phyloP scores from a whole-genome alignment of 2,113 vertebrate species.

The Calyptommatus sinebrachiatus region DNA sequence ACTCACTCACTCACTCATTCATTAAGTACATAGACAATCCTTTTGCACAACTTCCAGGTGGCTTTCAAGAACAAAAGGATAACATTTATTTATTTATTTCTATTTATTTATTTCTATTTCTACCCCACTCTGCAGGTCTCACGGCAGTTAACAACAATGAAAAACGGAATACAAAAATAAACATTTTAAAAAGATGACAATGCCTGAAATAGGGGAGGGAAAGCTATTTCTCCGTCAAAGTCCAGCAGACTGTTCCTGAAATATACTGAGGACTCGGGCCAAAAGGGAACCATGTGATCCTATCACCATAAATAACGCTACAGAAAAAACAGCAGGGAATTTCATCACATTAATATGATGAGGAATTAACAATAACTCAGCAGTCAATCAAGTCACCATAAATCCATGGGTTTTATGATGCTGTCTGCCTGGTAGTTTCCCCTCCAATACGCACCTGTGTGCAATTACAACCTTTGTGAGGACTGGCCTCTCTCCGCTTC shows the following conservation, averaged over 20 bases:
- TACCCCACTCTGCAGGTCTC: too few species aligned
- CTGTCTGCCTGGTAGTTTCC: constrained; percentile 4
- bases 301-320: constrained; percentile 21
- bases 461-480: neutral
- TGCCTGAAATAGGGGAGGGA: too few species aligned
- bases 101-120: too few species aligned
- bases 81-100: too few species aligned
- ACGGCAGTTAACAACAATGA: too few species aligned
- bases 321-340: constrained; percentile 15
- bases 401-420: neutral
- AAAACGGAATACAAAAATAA: too few species aligned
- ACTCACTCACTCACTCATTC: too few species aligned
- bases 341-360: constrained; percentile 30
- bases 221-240: too few species aligned
- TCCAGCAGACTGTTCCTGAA: too few species aligned
- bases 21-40: too few species aligned
- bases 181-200: too few species aligned
- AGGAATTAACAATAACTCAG: constrained; percentile 6
- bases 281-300: neutral
- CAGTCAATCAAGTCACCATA: neutral
- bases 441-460: neutral
- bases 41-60: neutral
- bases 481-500: neutral
- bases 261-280: neutral
- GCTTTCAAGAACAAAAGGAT: neutral